A percentile compares a stretch with the other conserved stretches of the same genome.
Conservation (phyloP, 2,113 vertebrate genomes). For the Oenanthe melanoleuca region DNA sequence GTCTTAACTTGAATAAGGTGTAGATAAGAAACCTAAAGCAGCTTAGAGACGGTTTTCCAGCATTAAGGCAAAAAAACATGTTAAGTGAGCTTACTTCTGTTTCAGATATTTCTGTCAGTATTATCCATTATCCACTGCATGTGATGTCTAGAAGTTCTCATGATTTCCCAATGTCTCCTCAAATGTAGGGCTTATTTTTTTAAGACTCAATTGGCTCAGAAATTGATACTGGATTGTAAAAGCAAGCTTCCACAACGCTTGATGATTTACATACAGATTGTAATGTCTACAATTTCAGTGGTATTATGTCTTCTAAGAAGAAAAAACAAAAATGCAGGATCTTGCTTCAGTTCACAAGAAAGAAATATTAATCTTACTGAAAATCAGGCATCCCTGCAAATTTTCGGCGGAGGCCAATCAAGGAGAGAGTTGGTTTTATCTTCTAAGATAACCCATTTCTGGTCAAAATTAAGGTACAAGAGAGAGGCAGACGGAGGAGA, state of each 20-base stretch:
- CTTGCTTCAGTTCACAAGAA: neutral
- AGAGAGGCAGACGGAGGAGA: neutral
- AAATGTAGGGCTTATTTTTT: neutral
- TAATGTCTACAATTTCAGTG: neutral
- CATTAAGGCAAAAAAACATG: neutral
- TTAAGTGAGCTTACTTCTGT: neutral
- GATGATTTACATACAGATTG: neutral
- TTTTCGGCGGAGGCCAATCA: neutral
- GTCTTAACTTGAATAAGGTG: neutral
- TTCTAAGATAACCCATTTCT: neutral
- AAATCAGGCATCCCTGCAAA: neutral
- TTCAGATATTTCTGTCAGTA: neutral
- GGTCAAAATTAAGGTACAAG: neutral
- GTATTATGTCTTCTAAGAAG: neutral
- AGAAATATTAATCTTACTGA: neutral
- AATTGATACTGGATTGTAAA: neutral
- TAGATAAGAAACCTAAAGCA: conserved; percentile 3
- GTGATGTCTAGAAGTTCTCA: neutral
- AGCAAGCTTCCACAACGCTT: neutral
- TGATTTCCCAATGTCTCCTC: neutral
- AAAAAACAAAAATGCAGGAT: neutral
- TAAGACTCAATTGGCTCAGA: neutral
- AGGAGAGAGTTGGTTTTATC: neutral
- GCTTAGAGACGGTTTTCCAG: neutral
- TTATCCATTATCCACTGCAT: neutral